These are phyloP conservation scores for Zophobas morio DNA, from an alignment of 1,140 invertebrate species.

Conservation along the genomic window DNA sequence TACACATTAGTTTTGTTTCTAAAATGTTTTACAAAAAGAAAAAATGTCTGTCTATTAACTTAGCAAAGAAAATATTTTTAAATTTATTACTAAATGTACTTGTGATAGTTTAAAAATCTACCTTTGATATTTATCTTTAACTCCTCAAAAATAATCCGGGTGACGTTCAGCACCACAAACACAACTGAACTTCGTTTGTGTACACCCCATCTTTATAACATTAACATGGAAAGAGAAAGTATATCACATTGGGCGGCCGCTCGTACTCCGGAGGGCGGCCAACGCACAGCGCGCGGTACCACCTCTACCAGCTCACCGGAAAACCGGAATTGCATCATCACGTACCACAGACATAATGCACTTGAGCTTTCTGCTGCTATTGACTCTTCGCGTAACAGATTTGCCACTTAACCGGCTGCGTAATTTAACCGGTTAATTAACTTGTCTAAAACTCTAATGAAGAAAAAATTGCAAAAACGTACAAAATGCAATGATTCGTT, in stretches of 20 bases:
- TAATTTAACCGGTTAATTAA: not conserved
- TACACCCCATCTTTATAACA: constrained; percentile 46
- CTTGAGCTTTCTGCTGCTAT: not conserved
- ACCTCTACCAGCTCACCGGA: not conserved
- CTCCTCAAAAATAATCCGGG: constrained; percentile 29
- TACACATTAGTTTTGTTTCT: no score
- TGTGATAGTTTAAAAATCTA: no score
- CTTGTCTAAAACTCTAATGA: no score
- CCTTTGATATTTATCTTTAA: not conserved
- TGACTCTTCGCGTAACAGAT: no score
- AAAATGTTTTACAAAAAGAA: no score
- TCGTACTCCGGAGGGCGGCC: constrained; percentile 10
- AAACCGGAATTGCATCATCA: constrained; percentile 25
- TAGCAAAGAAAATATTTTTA: no score
- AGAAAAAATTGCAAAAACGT: no score
- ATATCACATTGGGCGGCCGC: constrained; percentile 1
- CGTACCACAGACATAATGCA: not conserved
- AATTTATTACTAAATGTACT: no score
- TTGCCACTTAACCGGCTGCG: no score
- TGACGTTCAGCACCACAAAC: constrained; percentile 13
- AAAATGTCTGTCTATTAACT: no score
- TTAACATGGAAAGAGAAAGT: constrained; percentile 44
- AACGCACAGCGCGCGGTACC: constrained; percentile 14
- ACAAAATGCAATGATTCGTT: no score
- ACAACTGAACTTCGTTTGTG: constrained; percentile 20